Evolutionary conservation across 2,888 invertebrate species (phyloP), one percentile per base, ranked within the genome.

Genomic region (Acanthosepion pharaonis): DNA sequence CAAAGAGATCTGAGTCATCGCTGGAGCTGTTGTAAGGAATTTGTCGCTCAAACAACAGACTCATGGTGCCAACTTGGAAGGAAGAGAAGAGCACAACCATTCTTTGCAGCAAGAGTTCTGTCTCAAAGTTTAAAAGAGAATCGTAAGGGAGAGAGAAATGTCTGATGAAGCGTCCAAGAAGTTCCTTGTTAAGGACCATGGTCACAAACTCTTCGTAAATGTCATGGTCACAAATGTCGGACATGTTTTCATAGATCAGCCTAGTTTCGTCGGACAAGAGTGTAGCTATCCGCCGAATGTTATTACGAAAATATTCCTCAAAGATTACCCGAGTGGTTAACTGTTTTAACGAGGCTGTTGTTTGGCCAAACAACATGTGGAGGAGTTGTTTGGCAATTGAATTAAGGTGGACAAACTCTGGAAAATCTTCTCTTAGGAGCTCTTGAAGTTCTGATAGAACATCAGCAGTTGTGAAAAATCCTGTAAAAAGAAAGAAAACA

Each of bases 131-230:
- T 51, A 96, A 64, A 42, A 96, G 94, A 15, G 96, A 96, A 94
- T 96, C 95, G 23, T 95, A 94, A 5, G 96, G 96, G 51, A 96
- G 95, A 48, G 95, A 95, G 33, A 96, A 94, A 91, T 95, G 94
- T 23, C 94, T 94, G 4, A 96, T 95, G 33, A 96, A 94, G 25
- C 95, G 95, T 92, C 95, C 95, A n/a, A 97, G 95, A 20, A 96
- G 96, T 0, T 96, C 96, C 94, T 94, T 94, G 95, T 96, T 96
- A 51, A 97, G 95, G 49, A 96, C 96, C 94, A 96, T 95, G 42
- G 95, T 96, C n/a, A 96, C 96, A 95, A 96, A 96, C 64, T 96
- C 96, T 94, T 96, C 96, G 49, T 96, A 96, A 28, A 95, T 95
- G 55, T 96, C 96, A 20, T 94, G 94, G 92, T 96, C 95, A 0